A percentile compares a stretch with the other conserved stretches of the same genome.
Evolutionary conservation across 2,888 invertebrate species (phyloP).

Genomic region (Liodrosophila aerea): DNA sequence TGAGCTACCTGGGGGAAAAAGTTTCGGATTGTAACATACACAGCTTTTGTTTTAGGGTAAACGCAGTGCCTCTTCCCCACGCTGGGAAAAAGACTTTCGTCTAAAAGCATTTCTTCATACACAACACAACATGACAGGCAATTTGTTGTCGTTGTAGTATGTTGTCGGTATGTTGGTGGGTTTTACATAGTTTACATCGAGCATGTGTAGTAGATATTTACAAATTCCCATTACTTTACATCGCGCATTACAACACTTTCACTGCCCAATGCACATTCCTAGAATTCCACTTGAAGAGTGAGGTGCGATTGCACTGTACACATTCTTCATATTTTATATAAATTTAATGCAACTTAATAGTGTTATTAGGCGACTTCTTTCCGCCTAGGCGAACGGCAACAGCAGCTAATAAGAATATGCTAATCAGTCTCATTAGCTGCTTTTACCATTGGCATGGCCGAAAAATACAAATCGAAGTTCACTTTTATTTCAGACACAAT

Average conservation of each 20-base stretch:
- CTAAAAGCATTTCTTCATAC: slow-evolving; percentile 56
- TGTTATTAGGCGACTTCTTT: no score
- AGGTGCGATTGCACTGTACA: no score
- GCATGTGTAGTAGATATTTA: slow-evolving; percentile 20
- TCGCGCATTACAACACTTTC: slow-evolving; percentile 42
- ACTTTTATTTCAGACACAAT: no score
- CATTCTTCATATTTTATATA: no score
- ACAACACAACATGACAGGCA: slow-evolving; percentile 44
- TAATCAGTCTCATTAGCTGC: no score
- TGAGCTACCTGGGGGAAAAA: slow-evolving; percentile 18
- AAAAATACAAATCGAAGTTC: no score
- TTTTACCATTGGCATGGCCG: no score
- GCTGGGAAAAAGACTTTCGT: slow-evolving; percentile 33
- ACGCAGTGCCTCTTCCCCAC: not conserved
- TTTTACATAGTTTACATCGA: slow-evolving; percentile 23
- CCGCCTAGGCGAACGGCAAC: no score
- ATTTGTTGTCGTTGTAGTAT: slow-evolving; percentile 41
- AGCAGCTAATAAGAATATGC: no score
- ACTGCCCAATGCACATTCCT: slow-evolving; percentile 28
- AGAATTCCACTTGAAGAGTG: slow-evolving; percentile 37
- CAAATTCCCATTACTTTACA: slow-evolving; percentile 35
- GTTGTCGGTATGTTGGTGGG: slow-evolving; percentile 1
- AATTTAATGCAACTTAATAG: no score
- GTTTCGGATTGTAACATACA: slow-evolving; percentile 35
- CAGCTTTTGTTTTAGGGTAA: slow-evolving; percentile 49